These are phyloP conservation scores for Sturnus vulgaris DNA, from an alignment of 2,113 vertebrate species.

Conservation along the genomic window DNA sequence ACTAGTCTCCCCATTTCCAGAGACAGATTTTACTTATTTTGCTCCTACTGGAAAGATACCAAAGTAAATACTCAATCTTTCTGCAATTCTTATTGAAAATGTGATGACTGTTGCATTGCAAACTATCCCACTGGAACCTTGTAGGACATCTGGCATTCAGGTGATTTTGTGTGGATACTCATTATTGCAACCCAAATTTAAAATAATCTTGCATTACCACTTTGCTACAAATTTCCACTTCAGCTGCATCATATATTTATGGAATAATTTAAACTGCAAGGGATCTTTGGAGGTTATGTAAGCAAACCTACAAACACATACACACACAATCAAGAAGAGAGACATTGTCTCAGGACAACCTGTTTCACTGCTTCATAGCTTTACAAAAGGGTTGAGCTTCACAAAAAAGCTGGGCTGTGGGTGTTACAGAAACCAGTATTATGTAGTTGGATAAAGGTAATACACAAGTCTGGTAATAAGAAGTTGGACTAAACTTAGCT, in stretches of 20 bases:
- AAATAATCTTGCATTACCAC: not conserved
- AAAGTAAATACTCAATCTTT: conserved; percentile 5
- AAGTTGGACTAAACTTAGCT: not conserved
- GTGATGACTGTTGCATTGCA: not conserved
- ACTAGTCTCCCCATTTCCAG: not conserved
- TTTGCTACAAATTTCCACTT: conserved; percentile 7
- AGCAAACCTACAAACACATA: not conserved
- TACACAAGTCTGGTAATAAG: not conserved
- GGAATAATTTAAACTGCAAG: not conserved
- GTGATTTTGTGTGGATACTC: not conserved
- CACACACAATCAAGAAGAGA: not conserved
- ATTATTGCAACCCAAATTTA: not conserved
- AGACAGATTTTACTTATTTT: not conserved
- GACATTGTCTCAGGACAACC: not conserved
- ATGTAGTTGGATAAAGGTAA: not conserved
- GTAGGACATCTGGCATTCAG: conserved; percentile 1
- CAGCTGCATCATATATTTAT: not conserved
- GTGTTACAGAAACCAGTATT: not conserved
- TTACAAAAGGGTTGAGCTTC: not conserved
- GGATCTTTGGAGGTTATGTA: not conserved
- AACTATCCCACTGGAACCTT: not conserved
- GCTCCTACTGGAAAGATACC: not conserved
- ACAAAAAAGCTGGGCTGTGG: not conserved
- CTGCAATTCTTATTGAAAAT: not conserved
- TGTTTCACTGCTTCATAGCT: not conserved